Evolutionary conservation across 2,888 invertebrate species (phyloP), one percentile per base, ranked within the genome.

Genomic region (Ectobius pallidus): DNA sequence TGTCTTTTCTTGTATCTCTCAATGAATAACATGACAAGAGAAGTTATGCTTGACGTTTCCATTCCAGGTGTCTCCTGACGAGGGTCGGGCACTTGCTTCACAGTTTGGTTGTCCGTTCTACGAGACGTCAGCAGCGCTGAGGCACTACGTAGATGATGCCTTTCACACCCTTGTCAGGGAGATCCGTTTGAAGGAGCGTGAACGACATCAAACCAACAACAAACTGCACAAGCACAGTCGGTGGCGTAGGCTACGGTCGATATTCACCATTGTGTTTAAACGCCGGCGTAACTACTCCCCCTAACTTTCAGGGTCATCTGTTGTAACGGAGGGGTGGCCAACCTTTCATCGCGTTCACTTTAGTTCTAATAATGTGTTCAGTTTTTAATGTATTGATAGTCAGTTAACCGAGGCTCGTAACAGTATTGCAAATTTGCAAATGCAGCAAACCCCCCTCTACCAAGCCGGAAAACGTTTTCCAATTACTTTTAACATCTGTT

Each of bases 61-160:
- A 34, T 30, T 71, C 7, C 79, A 93, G 91, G 92, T 93, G 73
- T 89, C 91, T 42, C 90, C 91, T 25, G 95, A 95, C 78, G 94
- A 95, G 82, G 96, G 95, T 6, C 90, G 90, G 80, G 90, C 92
- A 18, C 84, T 96, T 76, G 95, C 95, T 1, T 88, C 90, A 71
- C 94, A 95, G 81, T 89, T 95, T 73, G 94, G 93, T 0, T 95
- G 95, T 82, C 95, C 95, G 14, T 96, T 96, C 84, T 95, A 92
- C 80, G 96, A 96, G 84, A 96, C 95, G 4, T 95, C 95, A 1
- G 95, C 96, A 3, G 95, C 95, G 32, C 84, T 94, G 73, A 87
- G 96, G 27, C 94, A 94, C 79, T 95, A 92, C 81, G 94, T 96
- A 25, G 96, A 96, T 80, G 96, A 96, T 81, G 93, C 93, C 27